Evolutionary conservation across 2,888 invertebrate species (phyloP), one percentile per base, ranked within the genome.

Genomic region (Galerucella calmariensis): DNA sequence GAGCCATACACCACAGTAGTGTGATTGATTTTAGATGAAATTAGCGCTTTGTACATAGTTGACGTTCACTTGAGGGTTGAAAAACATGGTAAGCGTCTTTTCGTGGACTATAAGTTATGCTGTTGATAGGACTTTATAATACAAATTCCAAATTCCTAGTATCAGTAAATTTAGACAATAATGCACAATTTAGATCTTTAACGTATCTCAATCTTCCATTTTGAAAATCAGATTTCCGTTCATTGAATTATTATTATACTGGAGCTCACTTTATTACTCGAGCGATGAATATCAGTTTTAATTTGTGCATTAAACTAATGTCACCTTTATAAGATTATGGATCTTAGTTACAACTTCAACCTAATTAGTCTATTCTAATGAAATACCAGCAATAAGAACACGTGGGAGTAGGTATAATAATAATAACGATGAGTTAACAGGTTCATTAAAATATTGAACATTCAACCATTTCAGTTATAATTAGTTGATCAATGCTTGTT

Each of bases 341-440:
- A 20, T 56, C 20, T 56, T 56, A 56, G 16, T 56, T 20, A 16
- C 16, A 56, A 56, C 20, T 16, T 56, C 16, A 56, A 56, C 10
- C 56, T 20, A 56, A 56, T 56, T 20, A 56, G 56, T 20, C 20
- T 56, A 16, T 56, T 56, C 56, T 56, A 56, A 56, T 56, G 20
- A 9, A 56, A 20, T 56, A 56, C 56, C 16, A n/a, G 51, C 51
- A 51, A 51, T 51, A 51, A 51, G 51, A 51, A 51, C 51, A 51
- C n/a, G 51, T 9, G 56, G 56, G 11, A 56, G 20, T 56, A 3
- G 3, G n/a, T n/a, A 14, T 14, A 14, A 56, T 56, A 20, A 20
- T 10, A 16, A 20, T 20, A 16, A 56, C 20, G 41, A 62, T 41
- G 16, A 41, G 16, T 41, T 14, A 35, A 62, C 27, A 59, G 24